phyloP scores from a whole-genome alignment of 30 jellyfish, hydroid and myxozoan genomes.

The Sanderia malayensis region DNA sequence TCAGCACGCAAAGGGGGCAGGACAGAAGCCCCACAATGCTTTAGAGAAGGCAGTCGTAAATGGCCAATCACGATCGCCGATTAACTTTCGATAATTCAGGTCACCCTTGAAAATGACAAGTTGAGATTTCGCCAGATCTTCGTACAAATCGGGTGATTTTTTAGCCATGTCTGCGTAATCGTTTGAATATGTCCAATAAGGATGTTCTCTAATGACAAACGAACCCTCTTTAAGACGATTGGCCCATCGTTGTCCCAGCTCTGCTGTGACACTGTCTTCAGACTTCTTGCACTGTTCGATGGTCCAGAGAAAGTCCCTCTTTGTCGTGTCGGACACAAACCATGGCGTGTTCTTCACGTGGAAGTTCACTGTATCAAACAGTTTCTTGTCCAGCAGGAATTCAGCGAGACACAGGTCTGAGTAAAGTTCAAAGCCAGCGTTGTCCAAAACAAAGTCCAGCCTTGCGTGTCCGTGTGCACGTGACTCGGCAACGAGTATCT shows the following conservation, averaged over 20 bases:
- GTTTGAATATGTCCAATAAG: constrained; percentile 82
- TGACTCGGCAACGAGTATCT: constrained; percentile 44
- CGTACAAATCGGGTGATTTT: constrained; percentile 67
- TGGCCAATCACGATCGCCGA: constrained; percentile 93
- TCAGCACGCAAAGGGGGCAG: constrained; percentile 86
- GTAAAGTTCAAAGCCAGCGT: constrained; percentile 93
- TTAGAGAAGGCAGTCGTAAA: constrained; percentile 63
- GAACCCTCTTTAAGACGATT: constrained; percentile 67
- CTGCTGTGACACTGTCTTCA: constrained; percentile 44
- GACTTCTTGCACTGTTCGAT: constrained; percentile 76
- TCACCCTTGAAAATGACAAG: constrained; percentile 92
- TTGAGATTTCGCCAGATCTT: constrained; percentile 58
- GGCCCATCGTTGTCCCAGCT: constrained; percentile 80
- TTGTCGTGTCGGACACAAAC: constrained; percentile 93
- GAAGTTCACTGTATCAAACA: constrained; percentile 68
- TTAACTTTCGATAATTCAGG: constrained; percentile 82
- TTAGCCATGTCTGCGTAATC: constrained; percentile 79
- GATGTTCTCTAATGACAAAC: constrained; percentile 65
- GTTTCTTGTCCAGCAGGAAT: constrained; percentile 67
- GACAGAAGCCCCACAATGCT: constrained; percentile 85
- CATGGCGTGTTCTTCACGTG: constrained; percentile 97
- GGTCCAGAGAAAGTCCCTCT: constrained; percentile 80
- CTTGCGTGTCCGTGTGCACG: constrained; percentile 72
- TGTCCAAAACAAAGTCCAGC: constrained; percentile 80
- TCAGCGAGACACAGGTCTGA: constrained; percentile 95